Evolutionary conservation across 2,797 vertebrate genomes (phyloP).

Genomic region (Melanogrammus aeglefinus): DNA sequence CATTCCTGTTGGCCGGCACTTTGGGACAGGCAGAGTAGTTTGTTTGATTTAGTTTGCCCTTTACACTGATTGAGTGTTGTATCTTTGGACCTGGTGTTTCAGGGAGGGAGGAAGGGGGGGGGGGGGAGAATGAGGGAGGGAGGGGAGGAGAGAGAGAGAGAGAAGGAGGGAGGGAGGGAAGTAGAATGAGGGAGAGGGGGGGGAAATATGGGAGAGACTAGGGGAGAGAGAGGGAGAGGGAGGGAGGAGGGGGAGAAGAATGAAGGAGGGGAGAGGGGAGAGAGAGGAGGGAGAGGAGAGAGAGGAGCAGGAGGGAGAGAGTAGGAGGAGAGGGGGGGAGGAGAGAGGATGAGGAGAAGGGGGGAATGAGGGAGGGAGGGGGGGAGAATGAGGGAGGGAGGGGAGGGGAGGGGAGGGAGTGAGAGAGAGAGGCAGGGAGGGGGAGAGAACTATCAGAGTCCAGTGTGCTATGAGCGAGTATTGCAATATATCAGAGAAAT

Average conservation of each 20-base stretch:
- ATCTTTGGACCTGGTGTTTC: not conserved
- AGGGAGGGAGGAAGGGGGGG: not conserved
- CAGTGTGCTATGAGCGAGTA: not conserved
- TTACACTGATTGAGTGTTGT: not conserved
- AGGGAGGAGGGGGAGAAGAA: not conserved
- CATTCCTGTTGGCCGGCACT: not conserved
- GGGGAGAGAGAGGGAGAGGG: not conserved
- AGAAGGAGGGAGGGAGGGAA: not conserved
- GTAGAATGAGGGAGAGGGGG: too few species aligned
- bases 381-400: too few species aligned
- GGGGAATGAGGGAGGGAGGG: too few species aligned
- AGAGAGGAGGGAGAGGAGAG: too few species aligned
- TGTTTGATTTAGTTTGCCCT: not conserved
- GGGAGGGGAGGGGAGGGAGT: not conserved
- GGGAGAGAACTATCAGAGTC: not conserved
- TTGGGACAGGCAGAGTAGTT: not conserved
- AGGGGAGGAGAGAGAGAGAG: not conserved
- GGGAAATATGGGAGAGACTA: too few species aligned
- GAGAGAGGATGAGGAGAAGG: too few species aligned
- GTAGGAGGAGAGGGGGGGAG: too few species aligned
- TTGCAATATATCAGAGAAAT: too few species aligned
- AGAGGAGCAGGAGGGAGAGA: not conserved
- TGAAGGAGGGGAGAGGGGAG: too few species aligned
- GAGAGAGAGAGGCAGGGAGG: not conserved
- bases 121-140: too few species aligned